These are phyloP conservation scores for Rhyacophila brunnea DNA, from an alignment of 1,140 invertebrate species.

Conservation along the genomic window DNA sequence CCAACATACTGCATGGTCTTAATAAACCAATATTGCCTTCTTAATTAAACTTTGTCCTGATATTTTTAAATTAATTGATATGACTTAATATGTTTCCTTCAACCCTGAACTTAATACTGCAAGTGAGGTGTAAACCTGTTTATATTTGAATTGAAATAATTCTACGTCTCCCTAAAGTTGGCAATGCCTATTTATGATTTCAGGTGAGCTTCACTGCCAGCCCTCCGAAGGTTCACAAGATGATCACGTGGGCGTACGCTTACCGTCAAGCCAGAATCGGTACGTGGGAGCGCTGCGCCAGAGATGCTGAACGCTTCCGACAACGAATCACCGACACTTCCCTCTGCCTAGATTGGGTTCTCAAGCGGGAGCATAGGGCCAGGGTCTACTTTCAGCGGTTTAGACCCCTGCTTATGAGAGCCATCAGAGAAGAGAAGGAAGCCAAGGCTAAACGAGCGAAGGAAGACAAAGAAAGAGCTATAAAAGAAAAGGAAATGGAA, in stretches of 20 bases:
- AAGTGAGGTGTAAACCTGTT: too few species aligned
- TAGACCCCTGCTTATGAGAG: conserved; percentile 53
- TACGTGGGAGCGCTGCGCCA: conserved; percentile 43
- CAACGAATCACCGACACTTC: conserved; percentile 49
- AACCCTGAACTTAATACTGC: too few species aligned
- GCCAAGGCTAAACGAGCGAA: conserved; percentile 40
- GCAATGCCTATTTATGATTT: background rate
- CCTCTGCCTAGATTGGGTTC: conserved; percentile 49
- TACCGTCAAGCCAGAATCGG: conserved; percentile 45
- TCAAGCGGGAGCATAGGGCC: conserved; percentile 48
- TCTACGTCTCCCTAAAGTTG: too few species aligned
- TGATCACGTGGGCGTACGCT: conserved; percentile 50
- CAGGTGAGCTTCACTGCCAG: conserved; percentile 47
- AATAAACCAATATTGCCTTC: too few species aligned
- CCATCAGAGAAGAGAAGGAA: conserved; percentile 41
- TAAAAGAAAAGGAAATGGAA: background rate
- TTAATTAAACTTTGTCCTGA: too few species aligned
- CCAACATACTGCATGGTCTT: too few species aligned
- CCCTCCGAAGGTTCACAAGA: conserved; percentile 48
- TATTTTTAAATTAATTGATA: too few species aligned
- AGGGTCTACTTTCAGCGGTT: conserved; percentile 50
- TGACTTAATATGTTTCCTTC: too few species aligned
- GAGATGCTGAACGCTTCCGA: conserved; percentile 47
- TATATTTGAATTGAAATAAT: too few species aligned
- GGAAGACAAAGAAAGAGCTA: background rate